These are phyloP conservation scores for Xenopus tropicalis DNA, from an alignment of 2,113 vertebrate species.

Conservation along the genomic window DNA sequence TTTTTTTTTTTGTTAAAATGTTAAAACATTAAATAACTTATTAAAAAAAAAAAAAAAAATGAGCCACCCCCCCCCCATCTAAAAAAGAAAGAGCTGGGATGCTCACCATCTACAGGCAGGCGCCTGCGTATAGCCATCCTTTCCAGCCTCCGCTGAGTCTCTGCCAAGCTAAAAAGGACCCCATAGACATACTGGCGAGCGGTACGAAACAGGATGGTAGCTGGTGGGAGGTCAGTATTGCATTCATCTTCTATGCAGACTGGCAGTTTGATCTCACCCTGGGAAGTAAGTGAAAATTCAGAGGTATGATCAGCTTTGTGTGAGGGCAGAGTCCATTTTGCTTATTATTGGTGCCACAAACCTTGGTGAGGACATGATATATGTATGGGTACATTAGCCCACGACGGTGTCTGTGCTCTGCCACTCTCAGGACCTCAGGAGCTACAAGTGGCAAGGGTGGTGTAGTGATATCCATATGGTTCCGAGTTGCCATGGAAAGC, in stretches of 20 bases:
- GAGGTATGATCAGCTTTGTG: not conserved
- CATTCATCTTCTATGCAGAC: constrained; percentile 90
- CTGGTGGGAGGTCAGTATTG: constrained; percentile 83
- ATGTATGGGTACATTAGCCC: constrained; percentile 92
- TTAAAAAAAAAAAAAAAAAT: too few relatives aligned
- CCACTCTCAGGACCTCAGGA: constrained; percentile 84
- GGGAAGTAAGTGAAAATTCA: constrained; percentile 29
- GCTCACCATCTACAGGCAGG: constrained; percentile 72
- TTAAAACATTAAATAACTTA: too few relatives aligned
- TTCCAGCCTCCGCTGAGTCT: constrained; percentile 81
- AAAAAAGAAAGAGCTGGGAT: not conserved
- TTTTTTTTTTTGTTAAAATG: too few relatives aligned
- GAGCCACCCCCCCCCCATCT: too few relatives aligned
- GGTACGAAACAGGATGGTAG: constrained; percentile 80
- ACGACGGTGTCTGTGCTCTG: constrained; percentile 84
- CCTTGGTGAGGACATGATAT: constrained; percentile 89
- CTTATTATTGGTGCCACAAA: constrained; percentile 44
- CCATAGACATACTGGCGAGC: constrained; percentile 84
- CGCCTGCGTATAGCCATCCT: constrained; percentile 76
- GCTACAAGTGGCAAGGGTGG: constrained; percentile 85
- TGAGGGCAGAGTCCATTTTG: not conserved
- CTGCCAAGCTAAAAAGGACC: constrained; percentile 86
- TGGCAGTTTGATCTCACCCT: constrained; percentile 92
- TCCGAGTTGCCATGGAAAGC: constrained; percentile 87
- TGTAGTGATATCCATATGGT: constrained; percentile 90